Evolutionary conservation across 1,140 invertebrate species (phyloP), one percentile per base, ranked within the genome.

Genomic region (Contarinia nasturtii): DNA sequence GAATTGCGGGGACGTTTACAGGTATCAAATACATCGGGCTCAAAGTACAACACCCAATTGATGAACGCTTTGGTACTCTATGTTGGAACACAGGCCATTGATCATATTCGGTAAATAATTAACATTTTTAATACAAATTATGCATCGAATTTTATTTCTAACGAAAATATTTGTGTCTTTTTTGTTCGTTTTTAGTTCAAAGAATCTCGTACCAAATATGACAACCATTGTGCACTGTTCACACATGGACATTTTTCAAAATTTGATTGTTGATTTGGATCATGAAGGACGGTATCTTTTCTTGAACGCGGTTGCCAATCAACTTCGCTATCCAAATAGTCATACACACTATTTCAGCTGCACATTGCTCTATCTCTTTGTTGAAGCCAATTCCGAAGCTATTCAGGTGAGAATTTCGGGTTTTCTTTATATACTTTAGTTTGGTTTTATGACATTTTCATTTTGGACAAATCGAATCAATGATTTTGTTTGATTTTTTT

Each of bases 261-360:
- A 97, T 70, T 74, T 99, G 50, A 89, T 90, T 14, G 92, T 97
- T 2, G 90, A 95, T 66, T 74, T 98, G 33, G 94, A 98, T 63
- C 96, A 89, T 12, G 94, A 98, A 69, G 94, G 93, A 65, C 68
- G 79, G 53, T 98, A 98, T 63, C 68, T 99, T 53, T 96, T 98
- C 66, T 71, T 99, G 54, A 99, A 98, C 66, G 91, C 94, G 1
- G 92, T 99, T 53, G 91, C 91, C 20, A 98, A 99, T 70, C 95
- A 99, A 60, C 68, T 99, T 53, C 75, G 96, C 3, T 99, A 97
- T 68, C 96, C 96, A 1, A 99, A 98, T 66, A 95, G 90, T 55
- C 94, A 99, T 65, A 99, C 96, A 1, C 93, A 98, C 69, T 99
- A 98, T 70, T 99, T 98, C 69, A 96, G 91, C 54, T 96, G 93